Base-by-base conservation (phyloP, 1,140 invertebrate genomes). In the Gonioctena quinquepunctata region DNA sequence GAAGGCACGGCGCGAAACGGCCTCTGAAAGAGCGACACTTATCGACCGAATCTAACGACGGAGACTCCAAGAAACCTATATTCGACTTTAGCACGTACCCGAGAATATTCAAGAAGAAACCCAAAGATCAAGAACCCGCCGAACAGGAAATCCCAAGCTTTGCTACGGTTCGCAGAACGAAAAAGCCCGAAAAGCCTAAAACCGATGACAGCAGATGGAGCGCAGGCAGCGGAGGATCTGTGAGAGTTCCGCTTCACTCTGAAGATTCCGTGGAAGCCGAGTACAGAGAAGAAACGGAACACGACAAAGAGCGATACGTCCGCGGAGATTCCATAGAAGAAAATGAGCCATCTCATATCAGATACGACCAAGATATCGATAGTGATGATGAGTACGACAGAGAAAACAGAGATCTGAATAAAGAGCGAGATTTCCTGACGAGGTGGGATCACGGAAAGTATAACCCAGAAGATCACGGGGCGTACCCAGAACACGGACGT, bases 71-170 rank as follows among this genome's bases (percentile, higher is more conserved):
- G 83, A 79, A 85, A 85, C 83, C 87, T 82, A 79, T 91, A 87
- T 92, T 92, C 80, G 90, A 92, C 78, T 90, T 91, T 68, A 88
- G 88, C 71, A 93, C 92, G 0, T 92, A 91, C 81, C 92, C 92
- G 0, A 86, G 91, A 63, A 85, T 93, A 27, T 93, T 93, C 75
- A 75, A 69, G 23, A 74, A 67, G 64, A 91, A 89, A 71, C 27
- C 66, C 2, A 62, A 0, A 0, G 33, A 42, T 42, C 48, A 5
- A n/a, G 7, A 66, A n/a, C 48, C 0, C 4, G 63, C 6, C 0
- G 23, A 61, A 33, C n/a, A 28, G 42, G 83, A 84, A 60, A 83
- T 66, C 18, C 8, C 65, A 3, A 87, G 88, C 8, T 86, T 83
- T 13, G 83, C 86, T 0, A 89, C 88, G 0, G 77, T 85, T 16